These are phyloP conservation scores for Xiphias gladius DNA, from an alignment of 2,113 vertebrate species.

Conservation along the genomic window DNA sequence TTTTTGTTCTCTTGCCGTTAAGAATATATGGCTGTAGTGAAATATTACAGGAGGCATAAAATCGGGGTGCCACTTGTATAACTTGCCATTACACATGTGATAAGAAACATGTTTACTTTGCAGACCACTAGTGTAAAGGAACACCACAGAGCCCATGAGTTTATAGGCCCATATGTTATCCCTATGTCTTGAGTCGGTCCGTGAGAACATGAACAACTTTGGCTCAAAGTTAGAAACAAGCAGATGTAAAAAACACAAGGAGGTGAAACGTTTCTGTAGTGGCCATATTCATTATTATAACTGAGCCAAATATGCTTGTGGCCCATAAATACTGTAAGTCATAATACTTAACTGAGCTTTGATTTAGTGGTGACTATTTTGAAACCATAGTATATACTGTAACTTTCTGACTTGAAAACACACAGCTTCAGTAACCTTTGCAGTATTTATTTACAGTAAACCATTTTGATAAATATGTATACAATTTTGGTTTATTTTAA, in stretches of 20 bases:
- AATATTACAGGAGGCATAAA: not conserved
- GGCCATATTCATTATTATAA: not conserved
- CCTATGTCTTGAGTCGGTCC: not conserved
- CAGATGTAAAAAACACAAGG: not conserved
- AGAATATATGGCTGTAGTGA: not conserved
- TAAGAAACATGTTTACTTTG: conserved; percentile 41
- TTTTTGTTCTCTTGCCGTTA: not conserved
- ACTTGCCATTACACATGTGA: conserved; percentile 14
- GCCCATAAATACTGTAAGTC: not conserved
- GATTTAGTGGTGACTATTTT: not conserved
- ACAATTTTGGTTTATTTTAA: not conserved
- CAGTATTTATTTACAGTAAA: not conserved
- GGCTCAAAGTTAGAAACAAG: not conserved
- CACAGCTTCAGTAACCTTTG: not conserved
- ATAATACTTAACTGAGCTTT: not conserved
- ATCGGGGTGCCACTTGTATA: not conserved
- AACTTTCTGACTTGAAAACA: not conserved
- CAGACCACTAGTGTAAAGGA: not conserved
- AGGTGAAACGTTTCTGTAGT: not conserved
- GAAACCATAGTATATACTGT: not conserved
- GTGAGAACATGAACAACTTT: not conserved
- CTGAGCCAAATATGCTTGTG: not conserved
- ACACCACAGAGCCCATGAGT: not conserved
- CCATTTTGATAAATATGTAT: too few species aligned
- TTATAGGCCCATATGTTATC: conserved; percentile 10